Conservation (phyloP, 2,797 vertebrate species). For the Gobionotothen gibberifrons region DNA sequence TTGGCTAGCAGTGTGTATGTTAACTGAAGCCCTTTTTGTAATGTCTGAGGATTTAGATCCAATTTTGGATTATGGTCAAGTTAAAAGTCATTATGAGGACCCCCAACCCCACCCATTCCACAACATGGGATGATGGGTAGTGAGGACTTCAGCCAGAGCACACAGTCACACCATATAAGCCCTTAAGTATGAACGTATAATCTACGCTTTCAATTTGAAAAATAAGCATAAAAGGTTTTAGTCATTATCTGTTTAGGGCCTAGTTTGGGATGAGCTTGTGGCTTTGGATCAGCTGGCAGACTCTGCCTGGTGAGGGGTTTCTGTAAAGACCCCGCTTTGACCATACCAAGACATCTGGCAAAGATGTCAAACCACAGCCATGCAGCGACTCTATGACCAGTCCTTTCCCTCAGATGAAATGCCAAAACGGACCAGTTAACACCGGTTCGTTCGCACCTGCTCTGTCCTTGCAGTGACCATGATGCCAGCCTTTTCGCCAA, state of each 20-base stretch:
- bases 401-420: constrained; percentile 70
- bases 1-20: constrained; percentile 73
- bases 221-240: constrained; percentile 80
- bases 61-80: constrained; percentile 83
- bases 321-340: constrained; percentile 59
- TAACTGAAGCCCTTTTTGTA: constrained; percentile 80
- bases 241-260: constrained; percentile 73
- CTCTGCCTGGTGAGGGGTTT: constrained; percentile 54
- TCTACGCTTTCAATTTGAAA: constrained; percentile 80
- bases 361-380: constrained; percentile 62
- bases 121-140: constrained; percentile 65
- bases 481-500: constrained; percentile 6
- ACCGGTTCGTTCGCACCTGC: constrained; percentile 43
- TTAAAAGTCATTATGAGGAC: constrained; percentile 81
- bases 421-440: constrained; percentile 62
- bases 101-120: constrained; percentile 52
- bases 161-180: constrained; percentile 76
- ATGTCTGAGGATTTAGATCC: constrained; percentile 83
- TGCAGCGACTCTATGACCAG: constrained; percentile 62
- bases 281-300: constrained; percentile 69
- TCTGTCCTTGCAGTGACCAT: constrained; percentile 37
- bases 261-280: constrained; percentile 70
- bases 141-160: constrained; percentile 65
- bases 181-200: constrained; percentile 79
- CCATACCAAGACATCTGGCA: constrained; percentile 56